Evolutionary conservation across 2,113 vertebrate species (phyloP).

Genomic region (Halcyon malimbica): DNA sequence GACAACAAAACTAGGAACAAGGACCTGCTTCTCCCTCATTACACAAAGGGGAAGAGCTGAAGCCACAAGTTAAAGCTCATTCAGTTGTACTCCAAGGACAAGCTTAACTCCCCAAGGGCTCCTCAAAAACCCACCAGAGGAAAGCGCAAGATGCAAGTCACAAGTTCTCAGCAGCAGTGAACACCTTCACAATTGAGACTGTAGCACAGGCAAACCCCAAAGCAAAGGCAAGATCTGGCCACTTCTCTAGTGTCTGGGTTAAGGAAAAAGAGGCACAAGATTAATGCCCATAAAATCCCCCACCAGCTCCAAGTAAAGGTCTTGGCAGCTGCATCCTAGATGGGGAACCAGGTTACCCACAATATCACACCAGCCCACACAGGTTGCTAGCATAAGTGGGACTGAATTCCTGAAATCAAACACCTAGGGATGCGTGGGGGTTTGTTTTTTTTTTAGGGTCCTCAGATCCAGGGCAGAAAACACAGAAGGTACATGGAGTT

Average conservation of each 20-base stretch:
- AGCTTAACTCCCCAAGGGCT: neutral
- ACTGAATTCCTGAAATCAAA: neutral
- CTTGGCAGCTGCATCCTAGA: neutral
- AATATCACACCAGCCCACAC: neutral
- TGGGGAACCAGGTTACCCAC: neutral
- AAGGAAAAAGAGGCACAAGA: neutral
- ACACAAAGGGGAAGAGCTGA: neutral
- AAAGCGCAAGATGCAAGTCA: neutral
- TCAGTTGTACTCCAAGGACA: neutral
- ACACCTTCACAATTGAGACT: neutral
- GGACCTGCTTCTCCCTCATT: neutral
- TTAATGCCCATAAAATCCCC: neutral
- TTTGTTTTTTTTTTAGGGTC: neutral
- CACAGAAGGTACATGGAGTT: neutral
- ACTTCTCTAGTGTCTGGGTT: neutral
- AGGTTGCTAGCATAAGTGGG: neutral
- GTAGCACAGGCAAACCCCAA: neutral
- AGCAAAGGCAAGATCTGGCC: neutral
- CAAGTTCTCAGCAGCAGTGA: neutral
- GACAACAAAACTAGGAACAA: neutral
- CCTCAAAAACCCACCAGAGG: neutral
- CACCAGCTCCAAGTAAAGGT: no score
- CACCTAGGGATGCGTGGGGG: accelerated
- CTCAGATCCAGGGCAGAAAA: neutral
- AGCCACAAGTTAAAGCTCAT: neutral